Conservation (phyloP, 2,113 vertebrate genomes). For the Tachycineta bicolor region DNA sequence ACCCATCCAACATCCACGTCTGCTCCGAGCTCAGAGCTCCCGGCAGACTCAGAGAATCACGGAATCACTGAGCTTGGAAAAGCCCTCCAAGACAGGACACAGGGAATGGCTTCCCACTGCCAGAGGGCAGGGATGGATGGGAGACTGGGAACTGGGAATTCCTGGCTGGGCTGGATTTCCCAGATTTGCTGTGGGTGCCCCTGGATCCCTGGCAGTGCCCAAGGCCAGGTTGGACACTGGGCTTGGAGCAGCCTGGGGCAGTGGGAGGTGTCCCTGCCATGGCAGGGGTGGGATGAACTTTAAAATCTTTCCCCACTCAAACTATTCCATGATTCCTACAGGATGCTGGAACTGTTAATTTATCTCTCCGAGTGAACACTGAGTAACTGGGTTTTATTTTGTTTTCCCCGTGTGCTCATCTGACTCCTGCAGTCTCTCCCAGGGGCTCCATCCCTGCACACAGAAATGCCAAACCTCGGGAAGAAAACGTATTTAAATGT, state of each 20-base stretch:
- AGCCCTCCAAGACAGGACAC: background rate
- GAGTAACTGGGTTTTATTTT: background rate
- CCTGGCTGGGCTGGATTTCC: background rate
- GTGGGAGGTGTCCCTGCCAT: background rate
- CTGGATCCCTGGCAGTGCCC: background rate
- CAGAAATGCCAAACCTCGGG: background rate
- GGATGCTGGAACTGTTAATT: background rate
- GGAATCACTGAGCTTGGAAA: background rate
- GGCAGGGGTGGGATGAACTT: accelerated
- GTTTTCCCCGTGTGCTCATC: background rate
- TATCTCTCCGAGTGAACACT: background rate
- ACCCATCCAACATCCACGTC: accelerated
- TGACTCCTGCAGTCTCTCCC: no score
- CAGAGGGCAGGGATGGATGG: background rate
- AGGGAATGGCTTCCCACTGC: background rate
- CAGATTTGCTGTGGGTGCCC: background rate
- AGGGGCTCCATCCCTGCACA: background rate
- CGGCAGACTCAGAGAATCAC: accelerated
- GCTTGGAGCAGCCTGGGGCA: background rate
- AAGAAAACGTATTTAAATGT: background rate
- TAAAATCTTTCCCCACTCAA: background rate
- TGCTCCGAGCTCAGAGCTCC: background rate
- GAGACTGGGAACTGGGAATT: background rate
- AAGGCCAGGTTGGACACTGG: background rate
- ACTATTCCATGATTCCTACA: background rate